These are phyloP conservation scores for Plemyria rubiginata DNA, from an alignment of 2,888 invertebrate species.

Conservation along the genomic window DNA sequence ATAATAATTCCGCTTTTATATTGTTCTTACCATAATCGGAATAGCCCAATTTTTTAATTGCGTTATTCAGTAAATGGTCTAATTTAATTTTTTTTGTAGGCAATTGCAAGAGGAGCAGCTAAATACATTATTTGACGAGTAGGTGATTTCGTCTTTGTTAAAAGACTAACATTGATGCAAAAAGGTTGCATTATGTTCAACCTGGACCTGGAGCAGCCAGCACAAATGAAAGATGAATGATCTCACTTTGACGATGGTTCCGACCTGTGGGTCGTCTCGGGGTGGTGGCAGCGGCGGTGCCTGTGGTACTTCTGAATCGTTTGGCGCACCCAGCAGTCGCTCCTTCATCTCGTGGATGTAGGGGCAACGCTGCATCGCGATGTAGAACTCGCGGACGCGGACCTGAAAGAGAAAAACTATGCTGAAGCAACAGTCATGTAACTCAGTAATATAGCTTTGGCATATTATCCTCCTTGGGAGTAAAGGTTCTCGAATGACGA, in stretches of 20 bases:
- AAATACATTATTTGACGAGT: too few relatives aligned
- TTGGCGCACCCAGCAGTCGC: conserved; percentile 91
- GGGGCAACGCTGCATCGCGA: conserved; percentile 94
- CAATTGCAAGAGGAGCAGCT: too few relatives aligned
- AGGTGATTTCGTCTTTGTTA: too few relatives aligned
- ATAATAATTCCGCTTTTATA: neutral
- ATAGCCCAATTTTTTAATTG: too few relatives aligned
- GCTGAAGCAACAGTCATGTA: neutral
- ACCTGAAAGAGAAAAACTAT: conserved; percentile 54
- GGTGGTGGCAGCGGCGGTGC: conserved; percentile 58
- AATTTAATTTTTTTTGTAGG: too few relatives aligned
- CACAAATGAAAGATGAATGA: conserved; percentile 54
- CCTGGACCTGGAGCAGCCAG: conserved; percentile 37
- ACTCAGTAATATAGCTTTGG: too few relatives aligned
- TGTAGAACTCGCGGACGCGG: conserved; percentile 82
- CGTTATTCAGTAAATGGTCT: too few relatives aligned
- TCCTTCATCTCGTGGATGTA: conserved; percentile 97
- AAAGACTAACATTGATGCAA: neutral
- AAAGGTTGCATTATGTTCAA: neutral
- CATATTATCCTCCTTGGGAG: too few relatives aligned
- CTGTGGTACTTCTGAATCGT: conserved; percentile 57
- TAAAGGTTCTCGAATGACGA: too few relatives aligned
- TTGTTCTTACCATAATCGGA: too few relatives aligned
- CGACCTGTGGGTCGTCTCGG: conserved; percentile 88
- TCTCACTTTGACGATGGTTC: conserved; percentile 95